Evolutionary conservation across 2,113 vertebrate species (phyloP), one percentile per base, ranked within the genome.

Genomic region (Paradisaea rubra): DNA sequence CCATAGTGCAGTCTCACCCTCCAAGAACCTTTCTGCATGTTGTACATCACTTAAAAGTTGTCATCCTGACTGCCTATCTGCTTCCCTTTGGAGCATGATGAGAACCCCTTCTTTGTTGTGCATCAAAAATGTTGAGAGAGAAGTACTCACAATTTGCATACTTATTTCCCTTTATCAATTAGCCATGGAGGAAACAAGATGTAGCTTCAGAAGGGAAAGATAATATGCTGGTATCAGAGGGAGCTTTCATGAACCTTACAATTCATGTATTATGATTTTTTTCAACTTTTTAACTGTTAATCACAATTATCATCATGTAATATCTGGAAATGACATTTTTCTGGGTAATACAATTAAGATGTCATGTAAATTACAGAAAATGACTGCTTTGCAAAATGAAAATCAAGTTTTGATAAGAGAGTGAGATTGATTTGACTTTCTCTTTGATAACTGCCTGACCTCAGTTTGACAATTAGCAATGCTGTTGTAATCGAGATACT

Each of bases 1-100:
- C 69, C 41, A 57, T 17, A 78, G 28, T 81, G 90, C 88, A 94
- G 85, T 88, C 60, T 95, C 94, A 91, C 60, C 76, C 68, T 91
- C 68, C 71, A 70, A 83, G 42, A 86, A 69, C 9, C 7, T 52
- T 84, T 33, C 57, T 80, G 30, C 44, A 63, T 42, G 20, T 30
- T 60, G 33, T 37, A 53, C 10, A n/a, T 82, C 47, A 70, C 16
- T 52, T 61, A 54, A 28, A 91, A 56, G 24, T n/a, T 60, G n/a
- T 56, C 28, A 82, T 50, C 30, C 28, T 77, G 24, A 84, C n/a
- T 86, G 35, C 23, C 66, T 27, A 33, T n/a, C 37, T 56, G 37
- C 28, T 78, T 88, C 39, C 19, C 30, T 47, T 66, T 2, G 1
- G 24, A 77, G 33, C 35, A 50, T 41, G 63, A 87, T 20, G 35